Conservation (phyloP, 2,113 vertebrate species). For the Syngnathus scovelli region DNA sequence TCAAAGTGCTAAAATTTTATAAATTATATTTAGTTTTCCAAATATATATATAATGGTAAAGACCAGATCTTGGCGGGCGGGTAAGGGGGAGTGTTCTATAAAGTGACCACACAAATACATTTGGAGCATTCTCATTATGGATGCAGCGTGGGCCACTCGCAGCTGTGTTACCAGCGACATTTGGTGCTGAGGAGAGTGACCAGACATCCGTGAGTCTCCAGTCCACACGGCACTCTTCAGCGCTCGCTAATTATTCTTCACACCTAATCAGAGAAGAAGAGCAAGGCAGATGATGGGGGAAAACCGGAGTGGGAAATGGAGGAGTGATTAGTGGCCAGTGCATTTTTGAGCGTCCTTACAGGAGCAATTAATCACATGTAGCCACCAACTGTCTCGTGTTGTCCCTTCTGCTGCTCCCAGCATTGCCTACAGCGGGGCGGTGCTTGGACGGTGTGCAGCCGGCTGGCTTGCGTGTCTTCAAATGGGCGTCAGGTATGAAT, state of each 20-base stretch:
- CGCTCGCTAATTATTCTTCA: slow-evolving; percentile 68
- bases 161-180: slow-evolving; percentile 63
- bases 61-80: slow-evolving; percentile 12
- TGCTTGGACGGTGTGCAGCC: slow-evolving; percentile 57
- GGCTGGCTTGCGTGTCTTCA: slow-evolving; percentile 46
- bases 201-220: slow-evolving; percentile 49
- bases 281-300: slow-evolving; percentile 45
- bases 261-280: slow-evolving; percentile 66
- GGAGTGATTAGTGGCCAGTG: slow-evolving; percentile 44
- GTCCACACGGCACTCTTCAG: slow-evolving; percentile 53
- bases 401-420: slow-evolving; percentile 63
- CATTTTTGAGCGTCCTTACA: slow-evolving; percentile 61
- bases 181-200: slow-evolving; percentile 61
- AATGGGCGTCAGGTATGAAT: slow-evolving; percentile 50
- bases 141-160: slow-evolving; percentile 53
- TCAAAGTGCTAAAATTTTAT: too few relatives aligned
- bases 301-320: slow-evolving; percentile 26
- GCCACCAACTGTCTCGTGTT: slow-evolving; percentile 62
- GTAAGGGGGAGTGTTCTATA: slow-evolving; percentile 19
- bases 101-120: slow-evolving; percentile 25
- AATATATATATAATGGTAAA: slow-evolving; percentile 7
- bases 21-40: slow-evolving; percentile 6
- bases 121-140: slow-evolving; percentile 38
- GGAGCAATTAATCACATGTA: slow-evolving; percentile 69
- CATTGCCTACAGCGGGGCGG: slow-evolving; percentile 50